A percentile compares a stretch with the other conserved stretches of the same genome.
These are phyloP conservation scores for Penaeus chinensis DNA, from an alignment of 1,140 invertebrate genomes.

Conservation along the genomic window DNA sequence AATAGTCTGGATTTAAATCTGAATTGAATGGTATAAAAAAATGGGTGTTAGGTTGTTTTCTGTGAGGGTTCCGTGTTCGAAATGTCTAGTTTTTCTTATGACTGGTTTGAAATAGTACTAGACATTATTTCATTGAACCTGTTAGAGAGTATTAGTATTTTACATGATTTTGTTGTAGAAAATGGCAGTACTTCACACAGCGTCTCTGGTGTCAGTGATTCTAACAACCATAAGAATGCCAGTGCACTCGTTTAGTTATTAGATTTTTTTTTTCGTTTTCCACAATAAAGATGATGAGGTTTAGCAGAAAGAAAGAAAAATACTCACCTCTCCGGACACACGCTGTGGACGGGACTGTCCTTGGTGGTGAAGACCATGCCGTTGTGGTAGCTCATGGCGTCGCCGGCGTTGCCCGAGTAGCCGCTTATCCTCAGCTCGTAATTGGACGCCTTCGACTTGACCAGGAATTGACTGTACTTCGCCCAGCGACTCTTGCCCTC, in stretches of 20 bases:
- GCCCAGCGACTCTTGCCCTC: slow-evolving; percentile 61
- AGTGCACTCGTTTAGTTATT: background rate
- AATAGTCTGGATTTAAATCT: too few relatives aligned
- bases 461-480: slow-evolving; percentile 60
- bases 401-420: slow-evolving; percentile 63
- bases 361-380: slow-evolving; percentile 64
- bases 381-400: slow-evolving; percentile 59
- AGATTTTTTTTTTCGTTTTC: background rate
- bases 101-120: too few relatives aligned
- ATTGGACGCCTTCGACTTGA: slow-evolving; percentile 52
- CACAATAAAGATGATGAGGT: too few relatives aligned
- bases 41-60: too few relatives aligned
- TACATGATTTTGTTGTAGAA: too few relatives aligned
- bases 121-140: too few relatives aligned
- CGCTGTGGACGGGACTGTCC: slow-evolving; percentile 64
- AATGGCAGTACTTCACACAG: too few relatives aligned
- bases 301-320: too few relatives aligned
- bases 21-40: too few relatives aligned
- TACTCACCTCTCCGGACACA: slow-evolving; percentile 63
- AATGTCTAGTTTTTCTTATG: too few relatives aligned
- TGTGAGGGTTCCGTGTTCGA: too few relatives aligned
- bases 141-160: too few relatives aligned
- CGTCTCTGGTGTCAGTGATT: background rate
- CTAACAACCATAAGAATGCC: background rate
- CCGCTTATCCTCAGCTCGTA: slow-evolving; percentile 62